Percentiles rank a stretch among this genome's conserved stretches.
These are phyloP conservation scores for Heteropelma amictum DNA, from an alignment of 2,888 invertebrate species.

Conservation along the genomic window DNA sequence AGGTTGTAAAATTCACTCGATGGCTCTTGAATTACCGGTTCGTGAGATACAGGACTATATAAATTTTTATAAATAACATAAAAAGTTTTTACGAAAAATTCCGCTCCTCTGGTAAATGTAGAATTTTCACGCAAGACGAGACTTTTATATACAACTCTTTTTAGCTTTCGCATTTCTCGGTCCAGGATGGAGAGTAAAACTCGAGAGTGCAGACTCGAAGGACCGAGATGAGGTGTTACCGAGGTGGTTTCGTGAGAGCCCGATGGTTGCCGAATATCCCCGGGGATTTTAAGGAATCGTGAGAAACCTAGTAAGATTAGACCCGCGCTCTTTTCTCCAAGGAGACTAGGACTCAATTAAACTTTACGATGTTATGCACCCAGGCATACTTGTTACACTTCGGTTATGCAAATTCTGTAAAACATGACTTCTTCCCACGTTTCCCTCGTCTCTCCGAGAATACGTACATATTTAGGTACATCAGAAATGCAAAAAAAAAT, in stretches of 20 bases:
- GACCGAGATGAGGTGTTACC: conserved; percentile 46
- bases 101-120: neutral
- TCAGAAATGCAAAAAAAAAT: too few relatives aligned
- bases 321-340: conserved; percentile 78
- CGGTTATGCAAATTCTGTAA: conserved; percentile 8
- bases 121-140: too few relatives aligned
- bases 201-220: conserved; percentile 11
- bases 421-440: neutral
- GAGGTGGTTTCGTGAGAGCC: conserved; percentile 22
- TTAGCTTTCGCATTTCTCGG: neutral
- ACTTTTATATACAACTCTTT: neutral
- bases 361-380: conserved; percentile 84
- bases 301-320: conserved; percentile 71
- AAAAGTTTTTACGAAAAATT: neutral
- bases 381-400: conserved; percentile 70
- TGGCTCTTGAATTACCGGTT: too few relatives aligned
- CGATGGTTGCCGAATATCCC: conserved; percentile 40
- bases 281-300: conserved; percentile 29
- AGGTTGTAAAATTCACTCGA: too few relatives aligned
- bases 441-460: neutral
- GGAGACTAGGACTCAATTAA: conserved; percentile 84
- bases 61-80: neutral
- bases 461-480: too few relatives aligned
- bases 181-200: neutral
- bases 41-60: neutral